Evolutionary conservation across 2,797 vertebrate genomes (phyloP).

Genomic region (Danio choprae): DNA sequence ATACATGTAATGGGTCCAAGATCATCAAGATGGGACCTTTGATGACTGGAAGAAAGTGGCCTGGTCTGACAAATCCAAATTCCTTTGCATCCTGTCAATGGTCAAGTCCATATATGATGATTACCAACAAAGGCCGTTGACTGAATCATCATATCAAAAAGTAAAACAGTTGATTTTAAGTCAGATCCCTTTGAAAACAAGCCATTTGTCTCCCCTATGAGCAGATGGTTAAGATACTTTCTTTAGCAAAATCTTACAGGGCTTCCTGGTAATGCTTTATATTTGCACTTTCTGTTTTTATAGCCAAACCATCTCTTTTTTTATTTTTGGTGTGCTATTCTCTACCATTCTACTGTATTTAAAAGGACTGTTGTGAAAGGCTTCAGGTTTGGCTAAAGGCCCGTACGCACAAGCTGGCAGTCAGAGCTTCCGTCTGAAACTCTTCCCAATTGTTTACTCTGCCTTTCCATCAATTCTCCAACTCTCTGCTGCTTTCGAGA

Average conservation of each 20-base stretch:
- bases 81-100: too few species aligned
- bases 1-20: too few species aligned
- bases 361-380: conserved; percentile 34
- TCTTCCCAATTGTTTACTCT: conserved; percentile 31
- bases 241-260: conserved; percentile 16
- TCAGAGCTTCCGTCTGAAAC: conserved; percentile 29
- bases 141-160: too few species aligned
- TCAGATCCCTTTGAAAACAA: conserved; percentile 5
- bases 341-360: conserved; percentile 20
- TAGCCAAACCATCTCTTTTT: conserved; percentile 5
- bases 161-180: too few species aligned
- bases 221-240: conserved; percentile 20
- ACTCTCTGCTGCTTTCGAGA: conserved; percentile 21
- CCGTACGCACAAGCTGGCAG: conserved; percentile 34
- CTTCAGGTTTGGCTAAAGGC: conserved; percentile 46
- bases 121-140: too few species aligned
- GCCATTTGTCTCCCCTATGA: conserved; percentile 17
- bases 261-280: conserved; percentile 7
- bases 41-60: too few species aligned
- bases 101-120: too few species aligned
- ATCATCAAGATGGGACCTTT: too few species aligned
- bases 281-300: conserved; percentile 33
- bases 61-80: too few species aligned
- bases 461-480: conserved; percentile 40
- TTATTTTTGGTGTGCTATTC: conserved; percentile 14